Evolutionary conservation across 37 sponge, comb jelly and placozoan species (phyloP).

Genomic region (Hormiphora californensis): DNA sequence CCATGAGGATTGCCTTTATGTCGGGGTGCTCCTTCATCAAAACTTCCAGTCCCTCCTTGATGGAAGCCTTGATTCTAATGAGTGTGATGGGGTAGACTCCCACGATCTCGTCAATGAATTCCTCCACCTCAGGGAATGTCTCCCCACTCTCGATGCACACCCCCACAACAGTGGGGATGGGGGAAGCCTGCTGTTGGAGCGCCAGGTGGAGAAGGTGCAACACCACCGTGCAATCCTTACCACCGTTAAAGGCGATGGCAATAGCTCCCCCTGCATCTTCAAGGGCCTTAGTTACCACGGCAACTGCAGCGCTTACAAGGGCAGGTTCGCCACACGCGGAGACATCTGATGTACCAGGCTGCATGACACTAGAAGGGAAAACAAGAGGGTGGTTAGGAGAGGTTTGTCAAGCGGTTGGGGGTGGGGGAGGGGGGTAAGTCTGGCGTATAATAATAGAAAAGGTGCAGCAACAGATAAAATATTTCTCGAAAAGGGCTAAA

Average conservation of each 20-base stretch:
- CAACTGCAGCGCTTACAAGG: neutral
- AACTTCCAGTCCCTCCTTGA: conserved; percentile 60
- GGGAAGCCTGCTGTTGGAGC: conserved; percentile 40
- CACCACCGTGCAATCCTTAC: conserved; percentile 95
- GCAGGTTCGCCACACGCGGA: too few relatives aligned
- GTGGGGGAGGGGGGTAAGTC: too few relatives aligned
- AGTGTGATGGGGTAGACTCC: conserved; percentile 60
- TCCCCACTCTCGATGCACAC: conserved; percentile 61
- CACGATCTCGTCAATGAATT: conserved; percentile 52
- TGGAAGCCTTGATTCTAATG: conserved; percentile 54
- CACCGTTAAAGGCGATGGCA: conserved; percentile 91
- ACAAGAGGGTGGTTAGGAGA: too few relatives aligned
- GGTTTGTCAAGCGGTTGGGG: too few relatives aligned
- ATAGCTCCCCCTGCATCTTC: conserved; percentile 56
- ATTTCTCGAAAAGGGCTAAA: too few relatives aligned
- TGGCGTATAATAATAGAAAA: too few relatives aligned
- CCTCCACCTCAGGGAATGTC: conserved; percentile 74
- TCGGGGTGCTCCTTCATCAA: conserved; percentile 62
- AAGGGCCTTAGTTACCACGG: neutral
- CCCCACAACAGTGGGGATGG: conserved; percentile 46
- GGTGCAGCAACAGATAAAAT: too few relatives aligned
- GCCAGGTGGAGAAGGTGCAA: conserved; percentile 63
- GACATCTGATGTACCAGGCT: too few relatives aligned
- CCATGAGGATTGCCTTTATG: conserved; percentile 84
- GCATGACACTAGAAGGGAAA: too few relatives aligned